Evolutionary conservation across 2,888 invertebrate genomes (phyloP), one percentile per base, ranked within the genome.

Genomic region (Bursaphelenchus okinawaensis): DNA sequence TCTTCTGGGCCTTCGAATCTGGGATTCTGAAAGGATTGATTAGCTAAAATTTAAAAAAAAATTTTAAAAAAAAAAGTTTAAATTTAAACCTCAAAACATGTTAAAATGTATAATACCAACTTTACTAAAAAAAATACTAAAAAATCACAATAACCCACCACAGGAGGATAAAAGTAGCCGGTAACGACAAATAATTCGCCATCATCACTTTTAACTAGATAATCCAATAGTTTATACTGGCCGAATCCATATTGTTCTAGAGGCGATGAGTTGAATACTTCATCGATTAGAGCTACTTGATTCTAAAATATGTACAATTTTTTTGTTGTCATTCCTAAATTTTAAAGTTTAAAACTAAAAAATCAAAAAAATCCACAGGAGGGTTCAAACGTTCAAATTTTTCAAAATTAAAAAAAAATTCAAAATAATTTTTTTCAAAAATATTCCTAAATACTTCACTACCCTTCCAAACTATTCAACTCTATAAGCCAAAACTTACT

Each of bases 21-120:
- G 56, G 82, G 80, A 71, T 84, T 84, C 68, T 75, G 64, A 55
- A 62, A 40, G 19, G 16, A 16, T 40, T n/a, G n/a, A n/a, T n/a
- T n/a, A n/a, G n/a, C n/a, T n/a, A n/a, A n/a, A n/a, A n/a, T n/a
- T n/a, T n/a, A n/a, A n/a, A n/a, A n/a, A n/a, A n/a, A n/a, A n/a
- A n/a, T n/a, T n/a, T n/a, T n/a, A 40, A 52, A 24, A 24, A 12
- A 54, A 24, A 40, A 40, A 40, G 12, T 12, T 40, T 12, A 40
- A 16, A n/a, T 40, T n/a, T 16, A 16, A 40, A 4, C 40, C 12
- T 29, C 29, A 40, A n/a, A 3, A 4, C n/a, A 40, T 16, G 40
- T n/a, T 4, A 40, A 40, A 40, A 40, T 40, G n/a, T n/a, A n/a
- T 40, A 40, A 40, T 40, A 16, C n/a, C n/a, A 40, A 40, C 40